These are phyloP conservation scores for Palythoa caribaeorum DNA, from an alignment of 92 coral and sea anemone species.

Conservation along the genomic window DNA sequence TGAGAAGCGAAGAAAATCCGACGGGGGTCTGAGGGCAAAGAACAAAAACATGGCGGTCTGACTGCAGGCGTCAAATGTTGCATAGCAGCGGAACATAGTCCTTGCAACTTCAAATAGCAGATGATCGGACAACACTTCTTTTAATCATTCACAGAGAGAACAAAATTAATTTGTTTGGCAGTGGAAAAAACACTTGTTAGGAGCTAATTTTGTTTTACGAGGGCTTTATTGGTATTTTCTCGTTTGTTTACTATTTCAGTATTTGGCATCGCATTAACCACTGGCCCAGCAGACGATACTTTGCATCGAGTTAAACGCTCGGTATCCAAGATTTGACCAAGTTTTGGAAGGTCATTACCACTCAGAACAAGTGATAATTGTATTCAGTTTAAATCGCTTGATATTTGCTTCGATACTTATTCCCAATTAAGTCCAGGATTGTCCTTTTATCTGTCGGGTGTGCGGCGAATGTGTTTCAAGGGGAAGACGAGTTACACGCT, in stretches of 20 bases:
- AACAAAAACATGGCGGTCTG: conserved; percentile 2
- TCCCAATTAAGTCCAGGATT: background rate
- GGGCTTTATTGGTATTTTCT: background rate
- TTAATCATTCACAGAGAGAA: background rate
- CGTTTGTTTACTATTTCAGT: background rate
- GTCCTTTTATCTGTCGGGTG: background rate
- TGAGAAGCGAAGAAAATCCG: background rate
- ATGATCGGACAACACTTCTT: background rate
- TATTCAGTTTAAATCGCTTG: background rate
- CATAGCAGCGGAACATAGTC: conserved; percentile 29
- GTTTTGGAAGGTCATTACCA: background rate
- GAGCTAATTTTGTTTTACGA: background rate
- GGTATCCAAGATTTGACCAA: background rate
- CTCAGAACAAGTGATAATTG: background rate
- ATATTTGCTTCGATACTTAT: background rate
- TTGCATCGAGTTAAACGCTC: background rate
- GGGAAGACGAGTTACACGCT: no score
- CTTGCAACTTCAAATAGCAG: background rate
- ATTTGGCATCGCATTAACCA: background rate
- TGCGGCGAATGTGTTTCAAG: no score
- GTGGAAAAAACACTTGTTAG: background rate
- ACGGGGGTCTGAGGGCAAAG: conserved; percentile 21
- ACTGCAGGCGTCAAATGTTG: background rate
- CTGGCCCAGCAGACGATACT: background rate
- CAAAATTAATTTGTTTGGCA: background rate